phyloP scores from a whole-genome alignment of 1,140 invertebrate genomes.

The Drosophila kurseongensis region DNA sequence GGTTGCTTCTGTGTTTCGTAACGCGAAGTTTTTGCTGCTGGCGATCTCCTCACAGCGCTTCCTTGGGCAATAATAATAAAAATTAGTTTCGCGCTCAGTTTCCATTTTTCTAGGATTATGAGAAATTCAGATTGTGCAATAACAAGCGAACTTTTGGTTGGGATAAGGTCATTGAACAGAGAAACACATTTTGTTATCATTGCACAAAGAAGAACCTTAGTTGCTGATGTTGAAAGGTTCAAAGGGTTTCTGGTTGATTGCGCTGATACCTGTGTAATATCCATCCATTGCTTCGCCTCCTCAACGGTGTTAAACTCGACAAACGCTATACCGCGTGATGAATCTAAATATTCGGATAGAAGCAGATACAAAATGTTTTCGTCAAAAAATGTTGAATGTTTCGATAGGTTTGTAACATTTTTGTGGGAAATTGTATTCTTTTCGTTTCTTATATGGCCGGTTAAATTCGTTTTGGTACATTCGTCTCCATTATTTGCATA shows the following conservation, averaged over 20 bases:
- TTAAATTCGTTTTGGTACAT: slow-evolving; percentile 29
- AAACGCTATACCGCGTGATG: slow-evolving; percentile 96
- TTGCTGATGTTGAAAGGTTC: slow-evolving; percentile 12
- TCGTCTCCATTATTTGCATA: slow-evolving; percentile 14
- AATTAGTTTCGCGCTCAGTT: slow-evolving; percentile 40
- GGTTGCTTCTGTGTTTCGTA: slow-evolving; percentile 73
- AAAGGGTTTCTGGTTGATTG: slow-evolving; percentile 45
- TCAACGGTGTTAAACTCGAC: slow-evolving; percentile 96
- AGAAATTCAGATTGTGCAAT: not conserved
- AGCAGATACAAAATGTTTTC: slow-evolving; percentile 85
- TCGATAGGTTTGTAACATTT: slow-evolving; percentile 69
- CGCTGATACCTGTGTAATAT: slow-evolving; percentile 93
- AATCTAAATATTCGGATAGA: slow-evolving; percentile 89
- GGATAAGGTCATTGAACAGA: not conserved
- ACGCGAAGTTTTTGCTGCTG: slow-evolving; percentile 48
- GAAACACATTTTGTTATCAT: not conserved
- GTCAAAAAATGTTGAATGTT: slow-evolving; percentile 79
- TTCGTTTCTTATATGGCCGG: slow-evolving; percentile 29
- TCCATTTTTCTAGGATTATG: not conserved
- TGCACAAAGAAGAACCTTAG: slow-evolving; percentile 10
- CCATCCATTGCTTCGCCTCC: slow-evolving; percentile 96
- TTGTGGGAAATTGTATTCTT: slow-evolving; percentile 40
- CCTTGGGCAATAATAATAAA: slow-evolving; percentile 25
- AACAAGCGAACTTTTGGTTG: not conserved
- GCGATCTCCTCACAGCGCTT: slow-evolving; percentile 20